Percentiles rank a stretch among this genome's conserved stretches.
Evolutionary conservation across 2,888 invertebrate species (phyloP).

Genomic region (Abrostola triplasia): DNA sequence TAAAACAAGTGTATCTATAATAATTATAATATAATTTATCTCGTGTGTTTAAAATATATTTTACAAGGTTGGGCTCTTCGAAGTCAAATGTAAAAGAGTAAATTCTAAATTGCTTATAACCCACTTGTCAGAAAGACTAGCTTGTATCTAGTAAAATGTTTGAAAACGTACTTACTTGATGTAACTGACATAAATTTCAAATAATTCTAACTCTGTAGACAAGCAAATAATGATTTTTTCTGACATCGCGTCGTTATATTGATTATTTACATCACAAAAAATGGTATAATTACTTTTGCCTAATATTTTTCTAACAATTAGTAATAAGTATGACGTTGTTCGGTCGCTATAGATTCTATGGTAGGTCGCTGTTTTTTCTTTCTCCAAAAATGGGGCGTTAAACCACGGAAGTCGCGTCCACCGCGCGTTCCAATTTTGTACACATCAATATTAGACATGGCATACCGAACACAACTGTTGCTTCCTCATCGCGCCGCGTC

Average conservation of each 20-base stretch:
- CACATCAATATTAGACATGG: conserved; percentile 36
- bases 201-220: no score
- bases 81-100: conserved; percentile 1
- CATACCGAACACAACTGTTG: conserved; percentile 26
- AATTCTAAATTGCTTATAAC: conserved; percentile 3
- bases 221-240: no score
- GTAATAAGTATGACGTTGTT: conserved; percentile 3
- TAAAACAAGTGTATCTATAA: neutral
- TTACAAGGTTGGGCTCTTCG: neutral
- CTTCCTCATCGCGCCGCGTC: conserved; percentile 28
- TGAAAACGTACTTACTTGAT: neutral
- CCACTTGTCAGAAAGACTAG: conserved; percentile 2
- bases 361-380: conserved; percentile 14
- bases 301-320: conserved; percentile 16
- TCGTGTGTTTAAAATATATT: neutral
- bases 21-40: neutral
- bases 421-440: conserved; percentile 37
- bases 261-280: neutral
- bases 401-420: conserved; percentile 35
- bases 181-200: neutral
- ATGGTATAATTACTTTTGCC: conserved; percentile 16
- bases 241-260: no score
- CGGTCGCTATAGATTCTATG: conserved; percentile 2
- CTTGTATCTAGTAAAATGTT: neutral
- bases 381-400: conserved; percentile 19